A percentile compares a stretch with the other conserved stretches of the same genome.
phyloP scores from a whole-genome alignment of 2,113 vertebrate genomes.

The Vulpes ferrilata region DNA sequence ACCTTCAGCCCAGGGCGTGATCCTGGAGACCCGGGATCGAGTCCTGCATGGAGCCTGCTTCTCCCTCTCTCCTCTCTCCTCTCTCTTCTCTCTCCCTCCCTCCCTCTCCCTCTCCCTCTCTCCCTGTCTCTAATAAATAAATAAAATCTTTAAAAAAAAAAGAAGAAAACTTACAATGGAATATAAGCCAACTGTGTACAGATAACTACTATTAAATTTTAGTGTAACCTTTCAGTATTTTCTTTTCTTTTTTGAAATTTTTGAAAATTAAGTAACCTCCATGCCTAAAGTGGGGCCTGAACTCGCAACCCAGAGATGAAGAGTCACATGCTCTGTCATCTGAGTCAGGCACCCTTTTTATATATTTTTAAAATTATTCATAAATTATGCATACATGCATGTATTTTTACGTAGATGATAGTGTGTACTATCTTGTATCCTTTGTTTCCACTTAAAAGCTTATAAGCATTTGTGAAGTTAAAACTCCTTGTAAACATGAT shows the following conservation, averaged over 20 bases:
- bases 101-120: not conserved
- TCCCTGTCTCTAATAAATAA: not conserved
- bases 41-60: not conserved
- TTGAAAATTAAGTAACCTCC: not conserved
- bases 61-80: not conserved
- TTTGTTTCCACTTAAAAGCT: not conserved
- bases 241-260: not conserved
- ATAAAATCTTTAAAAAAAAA: not conserved
- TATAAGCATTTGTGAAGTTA: not conserved
- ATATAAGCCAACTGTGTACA: not conserved
- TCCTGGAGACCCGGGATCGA: not conserved
- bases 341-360: not conserved
- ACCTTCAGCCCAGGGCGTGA: too few relatives aligned
- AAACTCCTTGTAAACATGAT: not conserved
- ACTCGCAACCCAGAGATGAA: not conserved
- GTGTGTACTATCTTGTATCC: not conserved
- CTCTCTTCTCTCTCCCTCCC: not conserved
- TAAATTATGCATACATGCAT: too few relatives aligned
- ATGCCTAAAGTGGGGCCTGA: not conserved
- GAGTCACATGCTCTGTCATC: not conserved
- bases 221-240: not conserved
- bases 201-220: not conserved
- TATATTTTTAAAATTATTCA: too few relatives aligned
- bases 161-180: not conserved
- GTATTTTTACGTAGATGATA: not conserved